A percentile compares a stretch with the other conserved stretches of the same genome.
phyloP scores from a whole-genome alignment of 2,888 invertebrate genomes.

The Colletes collaris region DNA sequence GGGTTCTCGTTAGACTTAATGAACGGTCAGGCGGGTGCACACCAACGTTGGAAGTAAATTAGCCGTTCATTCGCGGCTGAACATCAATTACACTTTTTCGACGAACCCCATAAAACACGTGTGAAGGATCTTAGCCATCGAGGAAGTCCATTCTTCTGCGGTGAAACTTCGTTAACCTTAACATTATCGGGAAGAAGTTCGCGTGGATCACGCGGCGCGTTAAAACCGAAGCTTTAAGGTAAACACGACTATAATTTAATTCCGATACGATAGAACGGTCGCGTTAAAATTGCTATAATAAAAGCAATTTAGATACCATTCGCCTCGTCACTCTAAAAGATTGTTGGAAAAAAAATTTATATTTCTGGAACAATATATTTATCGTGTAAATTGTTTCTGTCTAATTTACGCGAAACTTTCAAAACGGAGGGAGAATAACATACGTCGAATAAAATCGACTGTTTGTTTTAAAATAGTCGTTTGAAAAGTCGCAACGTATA shows the following conservation, averaged over 20 bases:
- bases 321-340: too few relatives aligned
- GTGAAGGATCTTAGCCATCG: slow-evolving; percentile 4
- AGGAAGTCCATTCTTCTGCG: background rate
- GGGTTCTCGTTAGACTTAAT: slow-evolving; percentile 46
- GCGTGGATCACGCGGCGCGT: background rate
- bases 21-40: slow-evolving; percentile 30
- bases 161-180: slow-evolving; percentile 33
- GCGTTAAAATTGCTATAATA: too few relatives aligned
- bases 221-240: background rate
- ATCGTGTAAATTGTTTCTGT: too few relatives aligned
- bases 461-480: too few relatives aligned
- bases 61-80: slow-evolving; percentile 35
- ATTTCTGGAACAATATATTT: too few relatives aligned
- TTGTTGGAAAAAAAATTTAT: too few relatives aligned
- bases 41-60: slow-evolving; percentile 39
- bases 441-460: too few relatives aligned
- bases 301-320: too few relatives aligned
- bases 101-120: slow-evolving; percentile 10
- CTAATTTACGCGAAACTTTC: too few relatives aligned
- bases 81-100: slow-evolving; percentile 40
- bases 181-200: slow-evolving; percentile 21
- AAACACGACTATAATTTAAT: slow-evolving; percentile 13
- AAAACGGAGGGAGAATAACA: too few relatives aligned
- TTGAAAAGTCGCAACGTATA: too few relatives aligned
- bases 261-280: background rate